Evolutionary conservation across 2,797 vertebrate species (phyloP), one percentile per base, ranked within the genome.

Genomic region (Bradypodion ventrale): DNA sequence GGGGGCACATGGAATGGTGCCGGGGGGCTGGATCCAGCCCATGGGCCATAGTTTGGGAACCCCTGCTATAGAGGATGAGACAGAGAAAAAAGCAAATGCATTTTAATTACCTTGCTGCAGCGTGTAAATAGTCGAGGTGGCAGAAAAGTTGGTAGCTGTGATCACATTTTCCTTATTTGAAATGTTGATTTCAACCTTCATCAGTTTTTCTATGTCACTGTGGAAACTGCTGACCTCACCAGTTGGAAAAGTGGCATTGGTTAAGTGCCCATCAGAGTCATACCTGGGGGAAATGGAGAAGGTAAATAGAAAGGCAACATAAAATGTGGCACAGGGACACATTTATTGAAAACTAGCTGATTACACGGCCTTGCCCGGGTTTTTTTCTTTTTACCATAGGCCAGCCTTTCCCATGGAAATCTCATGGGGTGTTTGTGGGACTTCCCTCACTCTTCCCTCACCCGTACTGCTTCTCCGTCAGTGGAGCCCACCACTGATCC

Each of bases 171-270:
- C 98, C 0, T 92, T 96, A 93, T 97, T 98, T 29, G 98, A 98
- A 44, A 96, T 97, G 84, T 98, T 97, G 7, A 98, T 95, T 87
- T 98, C 97, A 49, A 99, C 98, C 87, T 95, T 95, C 0, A 97
- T 96, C 92, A 98, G 97, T 89, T 98, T 98, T 95, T 99, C 98
- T 80, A 97, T 95, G 88, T 98, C 97, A 8, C 98, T 97, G 59
- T 98, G 97, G 95, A 98, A 98, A 93, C 97, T 98, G 87, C 96
- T 98, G 90, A 99, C 98, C 88, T 98, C 98, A 42, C 98, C 98
- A 0, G 98, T 99, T 0, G 98, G 98, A 90, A 98, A 97, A 46
- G 98, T 99, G 78, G 97, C 97, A 60, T 98, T 99, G 95, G 97
- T 98, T 92, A 98, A 95, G 66, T 98, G 97, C 82, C 98, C 98